These are phyloP conservation scores for Aphrocallistes beatrix DNA, from an alignment of 37 sponge, comb jelly and placozoan species.

Conservation along the genomic window DNA sequence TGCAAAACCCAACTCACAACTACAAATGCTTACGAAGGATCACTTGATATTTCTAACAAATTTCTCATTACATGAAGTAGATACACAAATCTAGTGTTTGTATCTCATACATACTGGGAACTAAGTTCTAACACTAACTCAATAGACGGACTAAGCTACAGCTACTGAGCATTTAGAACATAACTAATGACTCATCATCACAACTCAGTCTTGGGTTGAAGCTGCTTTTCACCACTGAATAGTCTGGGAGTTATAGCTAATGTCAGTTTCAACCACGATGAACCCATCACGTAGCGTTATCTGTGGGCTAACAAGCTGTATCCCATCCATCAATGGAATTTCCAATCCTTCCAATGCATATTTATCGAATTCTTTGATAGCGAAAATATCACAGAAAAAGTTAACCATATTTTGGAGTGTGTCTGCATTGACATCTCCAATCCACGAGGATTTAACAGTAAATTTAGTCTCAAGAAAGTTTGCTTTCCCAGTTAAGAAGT, in stretches of 20 bases:
- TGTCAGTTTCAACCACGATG: constrained; percentile 25
- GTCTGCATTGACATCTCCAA: not conserved
- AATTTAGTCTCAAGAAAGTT: not conserved
- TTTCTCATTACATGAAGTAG: too few species aligned
- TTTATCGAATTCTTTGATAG: not conserved
- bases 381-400: not conserved
- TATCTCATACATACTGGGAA: too few species aligned
- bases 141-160: too few species aligned
- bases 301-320: not conserved
- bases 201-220: not conserved
- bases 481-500: not conserved
- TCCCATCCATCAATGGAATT: not conserved
- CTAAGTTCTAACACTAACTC: too few species aligned
- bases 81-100: too few species aligned
- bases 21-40: too few species aligned
- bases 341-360: not conserved
- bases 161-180: too few species aligned
- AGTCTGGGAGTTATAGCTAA: constrained; percentile 19
- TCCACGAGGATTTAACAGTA: not conserved
- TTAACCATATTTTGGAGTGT: not conserved
- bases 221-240: not conserved
- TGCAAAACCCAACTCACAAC: too few species aligned
- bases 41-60: too few species aligned
- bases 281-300: not conserved
- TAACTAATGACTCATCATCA: not conserved